Percentiles rank a stretch among this genome's conserved stretches.
These are phyloP conservation scores for Macrobrachium rosenbergii DNA, from an alignment of 1,140 invertebrate genomes.

Conservation along the genomic window DNA sequence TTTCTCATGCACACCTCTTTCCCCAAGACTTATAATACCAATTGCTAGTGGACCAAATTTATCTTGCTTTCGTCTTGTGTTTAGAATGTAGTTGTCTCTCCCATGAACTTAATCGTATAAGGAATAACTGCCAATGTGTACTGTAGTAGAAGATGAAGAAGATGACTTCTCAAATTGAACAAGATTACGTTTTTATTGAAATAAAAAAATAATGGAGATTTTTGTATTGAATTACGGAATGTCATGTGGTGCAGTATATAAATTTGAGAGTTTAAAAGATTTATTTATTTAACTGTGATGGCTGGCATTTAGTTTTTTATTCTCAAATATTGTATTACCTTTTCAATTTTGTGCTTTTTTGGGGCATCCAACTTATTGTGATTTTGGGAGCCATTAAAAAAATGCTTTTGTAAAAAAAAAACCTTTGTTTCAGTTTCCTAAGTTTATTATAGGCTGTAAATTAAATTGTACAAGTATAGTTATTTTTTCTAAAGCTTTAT, in stretches of 20 bases:
- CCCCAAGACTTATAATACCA: conserved; percentile 10
- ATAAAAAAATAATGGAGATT: not conserved
- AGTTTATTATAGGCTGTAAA: not conserved
- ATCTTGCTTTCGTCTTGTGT: conserved; percentile 55
- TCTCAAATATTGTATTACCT: conserved; percentile 18
- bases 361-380: conserved; percentile 57
- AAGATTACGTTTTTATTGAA: conserved; percentile 6
- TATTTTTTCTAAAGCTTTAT: not conserved
- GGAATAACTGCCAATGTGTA: conserved; percentile 54
- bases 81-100: conserved; percentile 49
- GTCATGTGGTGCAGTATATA: too few relatives aligned
- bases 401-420: conserved; percentile 58
- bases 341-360: conserved; percentile 56
- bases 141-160: conserved; percentile 34
- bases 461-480: conserved; percentile 6
- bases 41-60: conserved; percentile 59
- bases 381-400: conserved; percentile 61
- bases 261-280: too few relatives aligned
- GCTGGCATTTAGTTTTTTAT: conserved; percentile 18
- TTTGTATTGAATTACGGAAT: too few relatives aligned
- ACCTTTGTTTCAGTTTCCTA: conserved; percentile 49
- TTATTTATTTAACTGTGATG: conserved; percentile 16
- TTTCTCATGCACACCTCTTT: conserved; percentile 32
- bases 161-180: not conserved
- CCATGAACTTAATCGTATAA: conserved; percentile 27